Conservation (phyloP, 2,888 invertebrate species). For the Tortrix viridana region DNA sequence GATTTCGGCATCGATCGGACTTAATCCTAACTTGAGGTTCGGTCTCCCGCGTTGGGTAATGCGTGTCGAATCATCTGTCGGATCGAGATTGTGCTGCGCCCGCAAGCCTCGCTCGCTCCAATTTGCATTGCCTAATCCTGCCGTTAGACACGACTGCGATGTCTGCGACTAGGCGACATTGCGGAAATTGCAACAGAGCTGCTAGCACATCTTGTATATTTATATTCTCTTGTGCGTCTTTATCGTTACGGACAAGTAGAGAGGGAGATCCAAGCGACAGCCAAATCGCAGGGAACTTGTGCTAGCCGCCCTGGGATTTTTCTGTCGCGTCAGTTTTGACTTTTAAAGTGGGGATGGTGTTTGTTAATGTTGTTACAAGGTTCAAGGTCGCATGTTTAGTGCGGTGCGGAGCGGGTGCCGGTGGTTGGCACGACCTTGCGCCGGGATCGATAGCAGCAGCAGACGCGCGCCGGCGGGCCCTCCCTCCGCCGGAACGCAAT, state of each 20-base stretch:
- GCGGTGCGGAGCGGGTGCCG: constrained; percentile 44
- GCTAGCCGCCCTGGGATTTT: too few relatives aligned
- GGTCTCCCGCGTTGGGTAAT: constrained; percentile 25
- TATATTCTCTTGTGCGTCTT: too few relatives aligned
- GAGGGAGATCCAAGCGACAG: too few relatives aligned
- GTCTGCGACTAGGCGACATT: background rate
- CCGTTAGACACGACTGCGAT: constrained; percentile 17
- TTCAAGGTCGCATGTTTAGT: constrained; percentile 74
- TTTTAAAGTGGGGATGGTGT: background rate
- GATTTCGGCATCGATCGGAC: constrained; percentile 52
- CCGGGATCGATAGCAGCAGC: constrained; percentile 76
- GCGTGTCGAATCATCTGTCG: constrained; percentile 34
- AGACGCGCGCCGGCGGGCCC: constrained; percentile 71
- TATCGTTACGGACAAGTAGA: too few relatives aligned
- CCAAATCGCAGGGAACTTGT: too few relatives aligned
- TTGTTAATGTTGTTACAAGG: constrained; percentile 61
- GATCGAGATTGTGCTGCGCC: constrained; percentile 40
- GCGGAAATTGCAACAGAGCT: background rate
- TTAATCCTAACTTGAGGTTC: constrained; percentile 26
- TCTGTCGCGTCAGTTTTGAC: background rate
- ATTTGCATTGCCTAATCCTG: constrained; percentile 40
- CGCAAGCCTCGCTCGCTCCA: constrained; percentile 42
- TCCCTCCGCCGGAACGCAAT: constrained; percentile 52
- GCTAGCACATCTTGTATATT: too few relatives aligned
- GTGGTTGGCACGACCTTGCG: constrained; percentile 69